These are phyloP conservation scores for Scomberomorus guttatus DNA, from an alignment of 2,797 vertebrate genomes.

Conservation along the genomic window DNA sequence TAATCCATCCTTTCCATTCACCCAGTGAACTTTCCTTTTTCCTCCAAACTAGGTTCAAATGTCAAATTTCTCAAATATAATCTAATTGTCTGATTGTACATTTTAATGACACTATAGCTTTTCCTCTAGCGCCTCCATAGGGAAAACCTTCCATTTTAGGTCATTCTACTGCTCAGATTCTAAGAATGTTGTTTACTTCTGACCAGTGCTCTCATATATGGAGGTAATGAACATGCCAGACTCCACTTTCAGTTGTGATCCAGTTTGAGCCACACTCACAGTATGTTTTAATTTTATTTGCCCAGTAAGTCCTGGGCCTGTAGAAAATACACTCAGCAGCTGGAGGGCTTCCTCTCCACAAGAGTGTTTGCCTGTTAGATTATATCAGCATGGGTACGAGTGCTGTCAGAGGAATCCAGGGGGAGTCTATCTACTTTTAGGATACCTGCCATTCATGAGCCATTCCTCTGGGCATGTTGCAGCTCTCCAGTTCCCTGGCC, in stretches of 20 bases:
- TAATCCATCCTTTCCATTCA: neutral
- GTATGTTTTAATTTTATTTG: neutral
- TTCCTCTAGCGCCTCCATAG: neutral
- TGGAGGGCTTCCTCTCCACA: neutral
- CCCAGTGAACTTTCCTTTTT: neutral
- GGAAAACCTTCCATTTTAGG: neutral
- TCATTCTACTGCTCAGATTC: neutral
- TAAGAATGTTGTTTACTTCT: neutral
- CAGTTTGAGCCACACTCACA: neutral
- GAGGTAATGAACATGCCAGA: neutral
- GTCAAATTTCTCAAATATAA: neutral
- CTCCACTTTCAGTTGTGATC: neutral
- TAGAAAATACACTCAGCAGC: neutral
- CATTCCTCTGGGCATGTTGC: constrained; percentile 4
- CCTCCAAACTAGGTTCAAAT: neutral
- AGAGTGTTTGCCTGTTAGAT: constrained; percentile 8
- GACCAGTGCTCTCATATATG: neutral
- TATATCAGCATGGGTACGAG: constrained; percentile 12
- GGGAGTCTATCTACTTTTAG: constrained; percentile 30
- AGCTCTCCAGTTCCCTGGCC: constrained; percentile 20
- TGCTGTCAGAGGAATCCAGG: constrained; percentile 18
- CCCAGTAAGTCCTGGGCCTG: neutral
- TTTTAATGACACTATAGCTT: neutral
- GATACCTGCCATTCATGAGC: constrained; percentile 50
- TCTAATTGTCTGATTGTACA: neutral